Conservation (phyloP, 1,140 invertebrate species). For the Coelopa frigida region DNA sequence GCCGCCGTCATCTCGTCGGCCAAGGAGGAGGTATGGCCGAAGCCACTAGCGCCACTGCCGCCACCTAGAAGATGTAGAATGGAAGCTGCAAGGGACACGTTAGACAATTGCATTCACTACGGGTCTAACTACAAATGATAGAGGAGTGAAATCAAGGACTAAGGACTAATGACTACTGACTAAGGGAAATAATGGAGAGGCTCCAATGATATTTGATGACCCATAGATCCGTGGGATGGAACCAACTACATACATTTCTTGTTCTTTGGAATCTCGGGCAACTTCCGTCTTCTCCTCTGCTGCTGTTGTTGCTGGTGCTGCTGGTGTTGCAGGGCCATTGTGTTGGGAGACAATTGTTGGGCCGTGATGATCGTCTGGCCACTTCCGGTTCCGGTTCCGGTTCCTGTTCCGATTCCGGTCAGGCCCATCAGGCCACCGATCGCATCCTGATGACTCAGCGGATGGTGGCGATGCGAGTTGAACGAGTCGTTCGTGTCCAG, state of each 20-base stretch:
- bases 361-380: constrained; percentile 12
- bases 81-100: constrained; percentile 42
- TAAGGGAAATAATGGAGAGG: background rate
- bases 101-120: constrained; percentile 26
- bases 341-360: constrained; percentile 20
- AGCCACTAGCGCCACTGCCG: constrained; percentile 25
- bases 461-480: constrained; percentile 40
- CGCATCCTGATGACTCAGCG: constrained; percentile 38
- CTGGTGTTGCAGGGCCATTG: constrained; percentile 5
- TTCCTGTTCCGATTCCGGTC: constrained; percentile 1
- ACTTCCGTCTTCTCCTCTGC: constrained; percentile 65
- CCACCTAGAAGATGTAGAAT: constrained; percentile 43
- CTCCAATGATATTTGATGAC: background rate
- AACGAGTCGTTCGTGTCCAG: constrained; percentile 38
- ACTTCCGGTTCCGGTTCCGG: constrained; percentile 14
- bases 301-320: constrained; percentile 14
- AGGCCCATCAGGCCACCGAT: constrained; percentile 37
- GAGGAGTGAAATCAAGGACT: background rate
- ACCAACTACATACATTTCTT: constrained; percentile 66
- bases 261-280: constrained; percentile 81
- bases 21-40: constrained; percentile 54
- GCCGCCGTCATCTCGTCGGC: constrained; percentile 58
- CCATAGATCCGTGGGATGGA: background rate
- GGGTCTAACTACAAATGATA: constrained; percentile 12
- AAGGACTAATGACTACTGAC: constrained; percentile 3